Evolutionary conservation across 1,140 invertebrate genomes (phyloP), one percentile per base, ranked within the genome.

Genomic region (Bathynomus jamesi): DNA sequence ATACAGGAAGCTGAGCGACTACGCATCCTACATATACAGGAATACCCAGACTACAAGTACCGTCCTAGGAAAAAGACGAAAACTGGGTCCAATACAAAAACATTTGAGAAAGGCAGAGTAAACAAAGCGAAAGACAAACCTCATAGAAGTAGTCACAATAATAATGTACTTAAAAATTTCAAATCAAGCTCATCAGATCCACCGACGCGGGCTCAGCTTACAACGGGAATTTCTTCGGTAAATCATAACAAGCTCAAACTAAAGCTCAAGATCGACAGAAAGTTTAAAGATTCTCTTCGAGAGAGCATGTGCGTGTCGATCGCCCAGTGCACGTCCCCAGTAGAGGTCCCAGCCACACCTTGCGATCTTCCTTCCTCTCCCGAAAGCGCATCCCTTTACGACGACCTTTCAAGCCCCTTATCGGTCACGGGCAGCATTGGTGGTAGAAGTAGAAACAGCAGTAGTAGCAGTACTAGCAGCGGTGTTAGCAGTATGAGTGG

Each of bases 1-100:
- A 93, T 97, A 72, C 90, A 94, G 29, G 95, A 98, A 81, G 96
- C 96, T 0, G 95, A 95, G 79, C 85, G 92, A 67, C 86, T 99
- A 1, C 84, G 96, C 32, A 87, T 94, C 78, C 83, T 98, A 60
- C 96, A 99, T 82, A 90, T 93, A 87, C n/a, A n/a, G n/a, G n/a
- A n/a, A n/a, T n/a, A n/a, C n/a, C n/a, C n/a, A n/a, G n/a, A n/a
- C n/a, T n/a, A 99, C 86, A 99, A 99, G 81, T 99, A 99, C 85
- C 84, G 93, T 78, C 95, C 95, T 11, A 87, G 94, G 80, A 96
- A 97, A 85, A 96, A 96, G 84, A 88, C 90, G 28, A 74, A 78
- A 53, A 78, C 73, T 61, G 77, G 74, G 31, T 75, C 78, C 64
- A 65, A 73, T 81, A 81, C 29, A 29, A 76, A 70, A 65, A 66